These are phyloP conservation scores for Enteromius paludinosus DNA, from an alignment of 2,797 vertebrate genomes.

Conservation along the genomic window DNA sequence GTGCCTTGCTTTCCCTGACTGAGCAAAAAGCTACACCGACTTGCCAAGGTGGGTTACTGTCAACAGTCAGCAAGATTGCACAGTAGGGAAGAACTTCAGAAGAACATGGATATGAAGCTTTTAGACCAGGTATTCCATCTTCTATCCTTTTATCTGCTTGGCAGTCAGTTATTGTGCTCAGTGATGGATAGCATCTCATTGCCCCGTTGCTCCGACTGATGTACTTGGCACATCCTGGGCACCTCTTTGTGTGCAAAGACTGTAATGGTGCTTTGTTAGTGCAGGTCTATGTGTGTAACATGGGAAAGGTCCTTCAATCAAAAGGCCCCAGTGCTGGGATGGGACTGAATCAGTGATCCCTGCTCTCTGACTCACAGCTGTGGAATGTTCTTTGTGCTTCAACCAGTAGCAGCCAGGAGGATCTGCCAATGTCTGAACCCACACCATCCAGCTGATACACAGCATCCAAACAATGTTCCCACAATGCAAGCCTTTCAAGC, in stretches of 20 bases:
- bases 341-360: constrained; percentile 72
- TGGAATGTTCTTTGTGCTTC: constrained; percentile 77
- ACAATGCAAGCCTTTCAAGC: constrained; percentile 48
- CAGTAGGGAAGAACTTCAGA: constrained; percentile 29
- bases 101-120: constrained; percentile 2
- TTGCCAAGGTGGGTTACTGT: constrained; percentile 62
- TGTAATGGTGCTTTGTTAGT: constrained; percentile 56
- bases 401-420: constrained; percentile 60
- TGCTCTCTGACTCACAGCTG: constrained; percentile 75
- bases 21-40: constrained; percentile 57
- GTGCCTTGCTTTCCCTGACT: constrained; percentile 59
- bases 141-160: constrained; percentile 38
- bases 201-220: constrained; percentile 65
- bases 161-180: constrained; percentile 62
- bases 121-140: constrained; percentile 22
- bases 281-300: constrained; percentile 58
- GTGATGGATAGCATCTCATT: constrained; percentile 34
- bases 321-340: constrained; percentile 69
- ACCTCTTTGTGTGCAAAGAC: constrained; percentile 62
- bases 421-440: constrained; percentile 58
- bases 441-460: constrained; percentile 49
- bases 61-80: constrained; percentile 12
- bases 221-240: constrained; percentile 60
- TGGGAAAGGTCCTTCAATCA: constrained; percentile 68
- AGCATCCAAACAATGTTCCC: constrained; percentile 62